Conservation (phyloP, 2,888 invertebrate genomes). For the Agapostemon virescens region DNA sequence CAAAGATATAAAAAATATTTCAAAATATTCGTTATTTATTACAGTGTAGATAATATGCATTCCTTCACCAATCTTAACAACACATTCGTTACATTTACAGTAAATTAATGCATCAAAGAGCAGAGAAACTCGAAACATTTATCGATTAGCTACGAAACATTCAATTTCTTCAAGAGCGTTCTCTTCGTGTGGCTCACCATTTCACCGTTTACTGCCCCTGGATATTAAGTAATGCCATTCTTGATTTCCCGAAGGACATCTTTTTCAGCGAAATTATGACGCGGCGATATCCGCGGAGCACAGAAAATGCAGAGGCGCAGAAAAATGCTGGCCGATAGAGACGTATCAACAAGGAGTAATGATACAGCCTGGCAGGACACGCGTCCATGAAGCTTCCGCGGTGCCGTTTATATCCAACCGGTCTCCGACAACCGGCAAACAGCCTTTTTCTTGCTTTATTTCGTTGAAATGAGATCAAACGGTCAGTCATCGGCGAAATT, state of each 20-base stretch:
- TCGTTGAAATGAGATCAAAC: conserved; percentile 71
- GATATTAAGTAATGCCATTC: no score
- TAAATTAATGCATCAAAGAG: not conserved
- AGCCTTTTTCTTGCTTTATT: conserved; percentile 58
- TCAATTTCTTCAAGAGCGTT: not conserved
- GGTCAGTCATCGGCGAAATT: conserved; percentile 66
- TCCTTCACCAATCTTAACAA: not conserved
- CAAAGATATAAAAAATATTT: no score
- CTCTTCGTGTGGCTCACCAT: conserved; percentile 16
- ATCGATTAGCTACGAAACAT: not conserved
- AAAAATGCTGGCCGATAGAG: conserved; percentile 62
- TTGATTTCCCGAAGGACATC: not conserved
- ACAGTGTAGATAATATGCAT: not conserved
- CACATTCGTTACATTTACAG: not conserved
- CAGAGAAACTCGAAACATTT: not conserved
- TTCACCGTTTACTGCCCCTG: not conserved
- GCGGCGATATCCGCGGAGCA: not conserved
- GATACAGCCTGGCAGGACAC: conserved; percentile 71
- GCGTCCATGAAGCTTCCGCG: conserved; percentile 71
- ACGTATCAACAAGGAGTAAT: conserved; percentile 70
- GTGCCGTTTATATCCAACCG: conserved; percentile 68
- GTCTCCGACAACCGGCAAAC: conserved; percentile 62
- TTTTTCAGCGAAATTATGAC: not conserved
- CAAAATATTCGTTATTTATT: no score
- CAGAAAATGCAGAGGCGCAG: conserved; percentile 20